phyloP scores from a whole-genome alignment of 2,888 invertebrate species.

The Nysson spinosus region DNA sequence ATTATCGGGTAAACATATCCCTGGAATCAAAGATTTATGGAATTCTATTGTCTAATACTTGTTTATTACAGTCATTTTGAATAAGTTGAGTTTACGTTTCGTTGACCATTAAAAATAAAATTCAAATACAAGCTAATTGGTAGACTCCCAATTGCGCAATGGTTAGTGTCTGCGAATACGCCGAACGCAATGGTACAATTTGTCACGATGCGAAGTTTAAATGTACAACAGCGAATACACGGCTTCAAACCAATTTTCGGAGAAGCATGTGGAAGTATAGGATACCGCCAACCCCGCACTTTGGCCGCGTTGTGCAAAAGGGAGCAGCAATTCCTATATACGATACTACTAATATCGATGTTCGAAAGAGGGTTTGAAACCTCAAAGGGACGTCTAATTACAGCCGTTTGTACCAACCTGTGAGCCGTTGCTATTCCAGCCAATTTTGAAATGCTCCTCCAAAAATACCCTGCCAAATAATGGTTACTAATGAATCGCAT shows the following conservation, averaged over 20 bases:
- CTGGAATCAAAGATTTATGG: slow-evolving; percentile 2
- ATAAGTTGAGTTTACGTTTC: slow-evolving; percentile 21
- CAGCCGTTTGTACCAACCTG: slow-evolving; percentile 36
- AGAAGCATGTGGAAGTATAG: slow-evolving; percentile 21
- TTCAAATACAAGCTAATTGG: neutral
- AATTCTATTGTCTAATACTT: neutral
- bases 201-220: slow-evolving; percentile 22
- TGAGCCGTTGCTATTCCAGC: slow-evolving; percentile 26
- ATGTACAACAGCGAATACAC: slow-evolving; percentile 31
- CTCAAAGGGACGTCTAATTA: slow-evolving; percentile 62
- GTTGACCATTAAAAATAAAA: slow-evolving; percentile 14
- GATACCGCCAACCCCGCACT: slow-evolving; percentile 13
- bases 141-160: too few species aligned
- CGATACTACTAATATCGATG: slow-evolving; percentile 56
- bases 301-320: slow-evolving; percentile 23
- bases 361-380: slow-evolving; percentile 54
- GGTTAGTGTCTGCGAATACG: too few species aligned
- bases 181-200: too few species aligned
- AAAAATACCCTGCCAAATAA: slow-evolving; percentile 31
- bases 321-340: slow-evolving; percentile 32
- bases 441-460: slow-evolving; percentile 38
- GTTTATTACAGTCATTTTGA: slow-evolving; percentile 29
- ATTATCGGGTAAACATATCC: slow-evolving; percentile 31
- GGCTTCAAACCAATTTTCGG: slow-evolving; percentile 30
- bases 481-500: slow-evolving; percentile 9